Evolutionary conservation across 2,888 invertebrate species (phyloP), one percentile per base, ranked within the genome.

Genomic region (Lampropteryx suffumata): DNA sequence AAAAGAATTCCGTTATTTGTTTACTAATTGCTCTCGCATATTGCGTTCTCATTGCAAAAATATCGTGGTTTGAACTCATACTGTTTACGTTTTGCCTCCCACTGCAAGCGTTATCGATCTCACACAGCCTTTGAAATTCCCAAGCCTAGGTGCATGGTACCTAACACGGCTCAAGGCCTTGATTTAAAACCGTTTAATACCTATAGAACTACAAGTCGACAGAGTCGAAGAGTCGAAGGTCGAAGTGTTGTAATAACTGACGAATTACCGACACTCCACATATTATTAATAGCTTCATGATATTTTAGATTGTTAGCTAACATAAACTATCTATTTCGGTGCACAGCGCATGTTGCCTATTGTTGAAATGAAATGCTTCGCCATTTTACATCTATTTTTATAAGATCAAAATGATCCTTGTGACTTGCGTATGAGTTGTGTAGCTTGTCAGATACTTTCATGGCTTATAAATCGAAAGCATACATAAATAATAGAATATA

Each of bases 321-420:
- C 47, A 40, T 52, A 52, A 43, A 43, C 52, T 35, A 53, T 53
- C 52, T 53, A 53, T 48, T 53, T 48, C 30, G 13, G 52, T 47
- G n/a, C 14, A 33, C 11, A 13, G 30, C 28, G 24, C 35, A 21
- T 35, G 35, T 21, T 29, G 35, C 17, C 17, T 39, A 28, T 36
- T 43, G 43, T 47, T 53, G 13, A 27, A 39, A 47, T 33, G 27
- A 21, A 42, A 47, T 21, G 42, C 36, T 26, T 29, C 14, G 11
- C 24, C 10, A 12, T 28, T 42, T 35, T 8, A 29, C 10, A 30
- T 9, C 30, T 26, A 10, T 10, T 12, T 11, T 17, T 33, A 13
- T 14, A 6, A n/a, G n/a, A 27, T 17, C 4, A 17, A 17, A 17
- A 34, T 24, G 12, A 30, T 6, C 30, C 30, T 9, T 11, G 30